These are phyloP conservation scores for Tetheella fluctuosa DNA, from an alignment of 2,888 invertebrate genomes.

Conservation along the genomic window DNA sequence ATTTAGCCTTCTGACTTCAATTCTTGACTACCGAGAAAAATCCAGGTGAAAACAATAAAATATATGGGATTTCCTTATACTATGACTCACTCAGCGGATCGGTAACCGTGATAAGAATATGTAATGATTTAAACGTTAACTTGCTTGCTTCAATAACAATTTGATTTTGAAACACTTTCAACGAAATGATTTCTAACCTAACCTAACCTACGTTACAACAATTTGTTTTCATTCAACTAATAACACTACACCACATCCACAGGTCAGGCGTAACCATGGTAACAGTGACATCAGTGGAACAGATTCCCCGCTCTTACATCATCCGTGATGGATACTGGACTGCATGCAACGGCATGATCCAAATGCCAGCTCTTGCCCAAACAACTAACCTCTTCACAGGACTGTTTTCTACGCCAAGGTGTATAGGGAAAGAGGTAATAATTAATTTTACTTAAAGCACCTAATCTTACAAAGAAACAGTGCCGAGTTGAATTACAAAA, in stretches of 20 bases:
- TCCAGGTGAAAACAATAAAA: not conserved
- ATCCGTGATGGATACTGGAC: constrained; percentile 68
- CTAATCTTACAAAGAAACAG: no score
- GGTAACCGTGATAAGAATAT: no score
- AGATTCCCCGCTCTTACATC: constrained; percentile 57
- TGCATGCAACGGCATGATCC: constrained; percentile 66
- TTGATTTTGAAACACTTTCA: not conserved
- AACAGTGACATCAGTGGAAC: constrained; percentile 53
- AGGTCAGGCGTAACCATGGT: constrained; percentile 66
- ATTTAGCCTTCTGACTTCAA: no score
- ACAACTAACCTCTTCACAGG: constrained; percentile 46
- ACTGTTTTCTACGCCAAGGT: constrained; percentile 53
- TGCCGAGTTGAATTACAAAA: no score
- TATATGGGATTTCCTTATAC: not conserved
- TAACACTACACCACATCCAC: no score
- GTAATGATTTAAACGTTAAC: not conserved
- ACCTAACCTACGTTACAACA: no score
- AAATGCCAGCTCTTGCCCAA: constrained; percentile 38
- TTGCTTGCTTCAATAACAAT: not conserved
- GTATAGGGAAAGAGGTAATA: constrained; percentile 69
- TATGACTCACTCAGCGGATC: not conserved
- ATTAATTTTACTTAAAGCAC: not conserved
- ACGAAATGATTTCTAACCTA: not conserved
- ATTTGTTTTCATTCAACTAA: no score
- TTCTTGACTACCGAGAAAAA: not conserved